These are phyloP conservation scores for Lutraria lutraria DNA, from an alignment of 2,888 invertebrate genomes.

Conservation along the genomic window DNA sequence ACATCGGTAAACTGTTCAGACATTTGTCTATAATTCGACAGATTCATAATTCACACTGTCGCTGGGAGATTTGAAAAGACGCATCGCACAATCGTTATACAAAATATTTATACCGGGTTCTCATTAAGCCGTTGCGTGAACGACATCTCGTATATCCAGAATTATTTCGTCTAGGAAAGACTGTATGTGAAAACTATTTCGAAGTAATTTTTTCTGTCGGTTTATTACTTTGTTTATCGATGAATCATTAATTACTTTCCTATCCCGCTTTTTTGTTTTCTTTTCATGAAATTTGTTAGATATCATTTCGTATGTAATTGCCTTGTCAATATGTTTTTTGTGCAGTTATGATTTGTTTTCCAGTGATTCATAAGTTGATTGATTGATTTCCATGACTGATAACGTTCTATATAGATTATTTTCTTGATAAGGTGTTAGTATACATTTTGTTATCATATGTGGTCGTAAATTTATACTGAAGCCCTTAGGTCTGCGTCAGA, in stretches of 20 bases:
- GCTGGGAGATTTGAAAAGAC: not conserved
- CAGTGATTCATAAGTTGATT: no score
- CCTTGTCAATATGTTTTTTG: no score
- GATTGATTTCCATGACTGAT: no score
- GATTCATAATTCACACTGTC: slow-evolving; percentile 2
- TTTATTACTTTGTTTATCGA: not conserved
- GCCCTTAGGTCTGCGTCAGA: no score
- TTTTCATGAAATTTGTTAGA: no score
- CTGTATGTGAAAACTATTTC: not conserved
- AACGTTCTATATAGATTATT: no score
- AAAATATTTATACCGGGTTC: not conserved
- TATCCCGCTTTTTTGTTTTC: no score
- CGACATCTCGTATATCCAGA: not conserved
- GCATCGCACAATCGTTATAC: not conserved
- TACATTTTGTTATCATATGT: no score
- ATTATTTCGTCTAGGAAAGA: not conserved
- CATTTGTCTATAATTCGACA: not conserved
- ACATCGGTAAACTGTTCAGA: not conserved
- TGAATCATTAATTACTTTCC: not conserved
- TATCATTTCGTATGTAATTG: no score
- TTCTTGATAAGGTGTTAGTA: no score
- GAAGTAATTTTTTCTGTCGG: not conserved
- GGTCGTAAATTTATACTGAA: no score
- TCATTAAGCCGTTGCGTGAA: not conserved
- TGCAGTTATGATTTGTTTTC: no score